A percentile compares a stretch with the other conserved stretches of the same genome.
These are phyloP conservation scores for Typhlichthys eigenmanni DNA, from an alignment of 2,797 vertebrate species.

Conservation along the genomic window DNA sequence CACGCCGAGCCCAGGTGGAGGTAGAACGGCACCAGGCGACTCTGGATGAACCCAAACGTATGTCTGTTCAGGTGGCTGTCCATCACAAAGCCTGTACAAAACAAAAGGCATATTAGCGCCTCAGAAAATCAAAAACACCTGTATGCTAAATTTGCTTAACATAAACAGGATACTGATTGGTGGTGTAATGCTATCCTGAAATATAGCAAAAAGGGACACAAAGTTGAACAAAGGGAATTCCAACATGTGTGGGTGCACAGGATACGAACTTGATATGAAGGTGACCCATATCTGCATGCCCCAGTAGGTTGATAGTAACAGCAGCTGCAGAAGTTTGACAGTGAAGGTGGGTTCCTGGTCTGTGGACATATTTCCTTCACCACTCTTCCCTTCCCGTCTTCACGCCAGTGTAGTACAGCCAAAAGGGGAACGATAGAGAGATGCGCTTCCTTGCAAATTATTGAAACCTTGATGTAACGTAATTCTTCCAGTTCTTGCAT, in stretches of 20 bases:
- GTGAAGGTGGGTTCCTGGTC: conserved; percentile 71
- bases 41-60: conserved; percentile 81
- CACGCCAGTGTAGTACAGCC: conserved; percentile 3
- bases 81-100: conserved; percentile 80
- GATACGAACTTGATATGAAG: conserved; percentile 78
- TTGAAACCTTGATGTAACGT: no score
- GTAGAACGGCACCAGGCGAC: conserved; percentile 84
- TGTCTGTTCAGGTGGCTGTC: conserved; percentile 81
- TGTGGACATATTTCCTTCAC: conserved; percentile 64
- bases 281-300: conserved; percentile 89
- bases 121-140: not conserved
- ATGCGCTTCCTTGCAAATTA: not conserved
- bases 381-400: conserved; percentile 5
- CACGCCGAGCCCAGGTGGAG: conserved; percentile 81
- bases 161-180: not conserved
- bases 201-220: not conserved
- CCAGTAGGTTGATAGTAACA: conserved; percentile 84
- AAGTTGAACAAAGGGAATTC: not conserved
- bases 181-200: not conserved
- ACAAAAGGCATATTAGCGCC: conserved; percentile 10
- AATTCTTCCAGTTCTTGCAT: no score
- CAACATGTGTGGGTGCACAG: not conserved
- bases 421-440: not conserved
- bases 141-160: not conserved
- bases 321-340: conserved; percentile 80